Evolutionary conservation across 2,113 vertebrate genomes (phyloP), one percentile per base, ranked within the genome.

Genomic region (Geococcyx californianus): DNA sequence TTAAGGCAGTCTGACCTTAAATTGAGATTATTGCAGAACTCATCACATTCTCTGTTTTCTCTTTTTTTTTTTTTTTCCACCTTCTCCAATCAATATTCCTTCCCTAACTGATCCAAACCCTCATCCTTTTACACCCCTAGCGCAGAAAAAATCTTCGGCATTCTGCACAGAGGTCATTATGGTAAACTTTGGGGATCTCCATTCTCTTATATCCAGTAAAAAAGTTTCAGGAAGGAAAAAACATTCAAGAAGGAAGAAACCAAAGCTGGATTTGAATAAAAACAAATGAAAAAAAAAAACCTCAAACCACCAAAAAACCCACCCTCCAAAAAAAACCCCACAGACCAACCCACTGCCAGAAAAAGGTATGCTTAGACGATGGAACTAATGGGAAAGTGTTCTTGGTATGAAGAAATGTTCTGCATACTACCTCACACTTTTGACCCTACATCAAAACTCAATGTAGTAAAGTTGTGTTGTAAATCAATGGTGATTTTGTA

Each of bases 391-490:
- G 20, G 19, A 64, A 72, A 10, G 16, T 28, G n/a, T 26, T 23
- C 25, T 38, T 19, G 11, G 7, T 29, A 49, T 7, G 20, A 68
- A 58, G 17, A 79, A 73, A 4, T 3, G 4, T 28, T 62, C 76
- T 73, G 11, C 16, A 17, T 13, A 55, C 52, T n/a, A 44, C 51
- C 17, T 66, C 18, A 14, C 8, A 15, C 18, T 47, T 82, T 16
- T 49, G 38, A 31, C n/a, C 15, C 44, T 47, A 19, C 28, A 54
- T 60, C 45, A 52, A 89, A 84, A 68, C 6, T 20, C 34, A 31
- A 3, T 0, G 0, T 9, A 52, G 18, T 16, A 6, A 47, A 18
- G 3, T 47, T 54, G 49, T 79, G 21, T 3, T 66, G 74, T 47
- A 40, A 47, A n/a, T 20, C 1, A 0, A 40, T 14, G 15, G 16